Conservation (phyloP, 2,113 vertebrate species). For the Eupsittula cactorum region DNA sequence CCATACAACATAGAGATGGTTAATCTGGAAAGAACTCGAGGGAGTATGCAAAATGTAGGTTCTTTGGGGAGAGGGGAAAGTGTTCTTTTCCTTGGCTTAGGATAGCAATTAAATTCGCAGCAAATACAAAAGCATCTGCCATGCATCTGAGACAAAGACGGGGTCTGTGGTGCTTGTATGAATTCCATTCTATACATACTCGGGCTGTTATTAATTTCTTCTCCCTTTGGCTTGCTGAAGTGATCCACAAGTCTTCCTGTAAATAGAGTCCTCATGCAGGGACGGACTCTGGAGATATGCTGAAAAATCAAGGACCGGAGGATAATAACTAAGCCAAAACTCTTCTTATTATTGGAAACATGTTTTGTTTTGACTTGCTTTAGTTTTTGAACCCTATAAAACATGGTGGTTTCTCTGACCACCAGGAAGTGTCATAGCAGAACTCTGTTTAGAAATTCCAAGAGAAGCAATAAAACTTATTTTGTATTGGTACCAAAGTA, state of each 20-base stretch:
- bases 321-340: background rate
- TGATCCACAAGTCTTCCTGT: background rate
- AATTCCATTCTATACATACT: background rate
- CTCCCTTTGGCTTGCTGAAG: background rate
- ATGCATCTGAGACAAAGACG: background rate
- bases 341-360: background rate
- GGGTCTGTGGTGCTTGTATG: background rate
- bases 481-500: background rate
- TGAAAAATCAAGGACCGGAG: background rate
- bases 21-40: background rate
- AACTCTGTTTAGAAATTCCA: background rate
- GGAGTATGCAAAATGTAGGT: background rate
- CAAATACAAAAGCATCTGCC: background rate
- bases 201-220: background rate
- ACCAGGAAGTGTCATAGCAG: background rate
- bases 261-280: background rate
- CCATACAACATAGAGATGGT: background rate
- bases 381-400: background rate
- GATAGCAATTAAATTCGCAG: background rate
- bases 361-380: background rate
- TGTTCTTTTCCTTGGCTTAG: background rate
- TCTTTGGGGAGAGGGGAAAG: accelerated
- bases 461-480: background rate
- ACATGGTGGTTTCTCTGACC: background rate
- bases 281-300: background rate